Evolutionary conservation across 2,888 invertebrate genomes (phyloP), one percentile per base, ranked within the genome.

Genomic region (Stenodema calcarata): DNA sequence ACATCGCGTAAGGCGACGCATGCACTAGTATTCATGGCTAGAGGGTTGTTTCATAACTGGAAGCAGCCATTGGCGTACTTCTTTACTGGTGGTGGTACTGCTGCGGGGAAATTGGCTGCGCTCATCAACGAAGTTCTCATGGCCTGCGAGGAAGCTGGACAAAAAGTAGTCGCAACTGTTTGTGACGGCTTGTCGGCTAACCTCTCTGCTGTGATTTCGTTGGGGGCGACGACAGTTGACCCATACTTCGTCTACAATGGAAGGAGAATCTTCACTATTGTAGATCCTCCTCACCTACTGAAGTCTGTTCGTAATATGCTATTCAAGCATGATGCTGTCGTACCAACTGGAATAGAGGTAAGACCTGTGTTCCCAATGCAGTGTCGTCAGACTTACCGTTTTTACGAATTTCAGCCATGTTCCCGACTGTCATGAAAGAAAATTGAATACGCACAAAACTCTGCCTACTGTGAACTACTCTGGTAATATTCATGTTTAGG

Each of bases 131-230:
- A 86, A 47, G 87, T 87, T 47, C 79, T 87, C 54, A 16, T 0
- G 1, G 23, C 23, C n/a, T 83, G 80, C 47, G 0, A 35, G 4
- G 44, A 85, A 78, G 69, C 42, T 80, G 88, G 81, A 16, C 69
- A 87, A 27, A 47, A 23, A 28, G 76, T 88, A 4, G 86, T 73
- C 4, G 62, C 81, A 50, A 88, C 86, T 54, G 81, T 88, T n/a
- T 87, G 88, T 75, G 88, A 88, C n/a, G 78, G 78, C 50, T 41
- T 78, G 4, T 23, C 41, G 18, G 23, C 69, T 1, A 88, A 88
- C 79, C n/a, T 41, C 27, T 18, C 35, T 42, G 87, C 85, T 18
- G 35, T 88, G 0, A 78, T 87, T 54, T 50, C 69, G 30, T 30
- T 88, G 14, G 41, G 41, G 2, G n/a, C 78, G n/a, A 50, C 42